A percentile compares a stretch with the other conserved stretches of the same genome.
These are phyloP conservation scores for Virgularia gustaviana DNA, from an alignment of 92 coral and sea anemone species.

Conservation along the genomic window DNA sequence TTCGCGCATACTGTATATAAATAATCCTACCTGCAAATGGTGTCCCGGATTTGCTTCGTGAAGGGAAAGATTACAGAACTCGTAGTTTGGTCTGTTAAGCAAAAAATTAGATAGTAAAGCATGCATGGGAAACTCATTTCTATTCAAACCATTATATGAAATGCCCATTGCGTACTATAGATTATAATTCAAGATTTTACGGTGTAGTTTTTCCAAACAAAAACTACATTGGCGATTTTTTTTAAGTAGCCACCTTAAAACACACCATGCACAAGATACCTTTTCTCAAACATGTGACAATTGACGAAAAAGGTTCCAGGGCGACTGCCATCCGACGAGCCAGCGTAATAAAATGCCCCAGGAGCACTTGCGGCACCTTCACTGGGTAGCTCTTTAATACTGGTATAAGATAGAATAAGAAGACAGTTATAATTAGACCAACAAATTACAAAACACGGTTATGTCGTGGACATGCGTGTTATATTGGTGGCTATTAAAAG, in stretches of 20 bases:
- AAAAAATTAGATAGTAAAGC: background rate
- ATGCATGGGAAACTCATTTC: background rate
- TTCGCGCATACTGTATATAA: too few relatives aligned
- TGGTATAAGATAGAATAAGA: constrained; percentile 3
- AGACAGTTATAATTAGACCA: background rate
- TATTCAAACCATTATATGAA: too few relatives aligned
- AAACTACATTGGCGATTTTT: too few relatives aligned
- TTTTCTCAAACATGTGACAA: constrained; percentile 68
- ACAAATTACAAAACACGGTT: background rate
- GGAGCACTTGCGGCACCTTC: constrained; percentile 80
- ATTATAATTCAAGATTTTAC: too few relatives aligned
- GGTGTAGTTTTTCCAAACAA: too few relatives aligned
- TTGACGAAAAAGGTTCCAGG: constrained; percentile 84
- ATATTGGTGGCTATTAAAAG: background rate
- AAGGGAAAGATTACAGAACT: constrained; percentile 65
- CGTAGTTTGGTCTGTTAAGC: constrained; percentile 67
- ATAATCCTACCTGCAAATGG: constrained; percentile 76
- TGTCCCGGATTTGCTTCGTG: constrained; percentile 98
- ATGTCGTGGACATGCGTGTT: background rate
- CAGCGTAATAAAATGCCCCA: constrained; percentile 73
- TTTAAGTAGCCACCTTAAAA: too few relatives aligned
- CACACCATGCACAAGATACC: too few relatives aligned
- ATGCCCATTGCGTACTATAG: too few relatives aligned
- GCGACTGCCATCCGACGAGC: constrained; percentile 81
- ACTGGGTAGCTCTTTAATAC: constrained; percentile 74